Base-by-base conservation (phyloP, 2,888 invertebrate genomes). In the Volucella bombylans region DNA sequence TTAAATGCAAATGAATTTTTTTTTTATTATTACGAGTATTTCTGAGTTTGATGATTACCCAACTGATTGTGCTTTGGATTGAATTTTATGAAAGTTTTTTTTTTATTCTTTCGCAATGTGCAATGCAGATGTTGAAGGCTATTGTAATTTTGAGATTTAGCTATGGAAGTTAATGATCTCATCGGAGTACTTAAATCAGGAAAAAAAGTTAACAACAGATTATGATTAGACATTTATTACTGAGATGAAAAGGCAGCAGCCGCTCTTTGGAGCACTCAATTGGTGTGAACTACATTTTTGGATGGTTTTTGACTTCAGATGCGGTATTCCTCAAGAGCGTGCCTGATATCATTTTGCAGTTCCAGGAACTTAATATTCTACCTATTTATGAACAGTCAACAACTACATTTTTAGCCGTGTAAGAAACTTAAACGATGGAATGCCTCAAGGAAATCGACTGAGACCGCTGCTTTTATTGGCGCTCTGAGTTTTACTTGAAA, bases 1-100 rank as follows among this genome's bases (percentile, higher is more conserved):
- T 59, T 14, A 39, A 85, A 85, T 85, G 85, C 71, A 81, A 85
- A 85, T 85, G 39, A 49, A 79, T 65, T 85, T 31, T 31, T n/a
- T 23, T 23, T 2, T 3, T 1, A 23, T 1, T 31, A 31, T 65
- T 65, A 49, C 65, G 74, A 45, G 52, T 68, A 41, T 55, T 68
- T 52, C 54, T 71, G 52, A 38, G 54, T 61, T 74, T 65, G 47
- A 8, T 65, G 47, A 8, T 83, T 83, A 69, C 67, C 62, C 50
- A 43, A 72, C 18, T 52, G 67, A 71, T 55, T 69, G 72, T n/a
- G 39, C 31, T 47, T 18, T 64, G 64, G 15, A 38, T 57, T 73
- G 62, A 39, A 31, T 31, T 31, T 31, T 31, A 31, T 31, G 31
- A 31, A 31, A 31, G 31, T 50, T 43, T 62, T 14, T 45, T 43